Conservation (phyloP, 2,113 vertebrate species). For the Fulica atra region DNA sequence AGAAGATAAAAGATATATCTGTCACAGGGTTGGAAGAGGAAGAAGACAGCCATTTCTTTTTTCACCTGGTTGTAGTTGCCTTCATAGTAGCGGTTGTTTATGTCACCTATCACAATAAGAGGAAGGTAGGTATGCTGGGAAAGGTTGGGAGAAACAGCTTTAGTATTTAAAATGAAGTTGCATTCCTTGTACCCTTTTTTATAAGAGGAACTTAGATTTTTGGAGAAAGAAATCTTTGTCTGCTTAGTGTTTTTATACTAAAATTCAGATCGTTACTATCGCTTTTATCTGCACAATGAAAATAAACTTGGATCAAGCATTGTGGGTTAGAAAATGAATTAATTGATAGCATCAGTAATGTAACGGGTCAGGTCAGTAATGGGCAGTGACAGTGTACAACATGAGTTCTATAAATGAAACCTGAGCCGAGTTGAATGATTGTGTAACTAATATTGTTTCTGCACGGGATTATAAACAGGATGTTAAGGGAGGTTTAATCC, state of each 20-base stretch:
- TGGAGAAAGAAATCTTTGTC: neutral
- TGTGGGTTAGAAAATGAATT: neutral
- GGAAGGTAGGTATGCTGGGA: constrained; percentile 83
- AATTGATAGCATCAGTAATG: neutral
- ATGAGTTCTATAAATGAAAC: neutral
- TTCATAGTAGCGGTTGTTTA: constrained; percentile 92
- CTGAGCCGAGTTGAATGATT: neutral
- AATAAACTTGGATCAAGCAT: neutral
- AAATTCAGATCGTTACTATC: neutral
- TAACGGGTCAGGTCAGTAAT: neutral
- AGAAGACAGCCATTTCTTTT: constrained; percentile 94
- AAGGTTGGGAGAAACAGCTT: neutral
- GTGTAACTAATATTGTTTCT: neutral
- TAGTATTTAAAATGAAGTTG: neutral
- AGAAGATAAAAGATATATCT: constrained; percentile 59
- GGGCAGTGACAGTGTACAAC: neutral
- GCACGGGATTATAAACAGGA: neutral
- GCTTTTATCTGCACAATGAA: neutral
- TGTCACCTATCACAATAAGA: constrained; percentile 96
- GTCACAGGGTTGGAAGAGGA: constrained; percentile 78
- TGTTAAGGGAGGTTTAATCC: neutral
- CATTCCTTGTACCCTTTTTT: neutral
- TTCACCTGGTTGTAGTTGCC: constrained; percentile 90
- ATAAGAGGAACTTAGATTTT: neutral
- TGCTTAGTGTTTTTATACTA: neutral